Evolutionary conservation across 2,888 invertebrate genomes (phyloP), one percentile per base, ranked within the genome.

Genomic region (Xestia sexstrigata): DNA sequence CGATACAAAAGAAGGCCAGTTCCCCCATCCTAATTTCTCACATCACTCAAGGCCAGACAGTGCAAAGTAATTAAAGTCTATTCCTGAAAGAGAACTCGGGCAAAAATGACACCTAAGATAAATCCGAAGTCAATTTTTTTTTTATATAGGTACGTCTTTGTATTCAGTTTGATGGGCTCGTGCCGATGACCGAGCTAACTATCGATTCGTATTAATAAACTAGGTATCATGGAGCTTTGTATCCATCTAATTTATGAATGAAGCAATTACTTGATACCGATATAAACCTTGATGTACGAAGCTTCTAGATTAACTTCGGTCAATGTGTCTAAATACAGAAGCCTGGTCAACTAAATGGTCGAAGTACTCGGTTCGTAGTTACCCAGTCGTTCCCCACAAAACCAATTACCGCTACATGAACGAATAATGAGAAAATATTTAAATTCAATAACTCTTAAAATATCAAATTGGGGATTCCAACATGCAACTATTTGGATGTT

Each of bases 191-290:
- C 45, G 60, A 76, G 15, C 11, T 49, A 26, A 52, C 26, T 67
- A 70, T 60, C 39, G 70, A 84, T 79, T 83, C 8, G 20, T 65
- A 30, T 66, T 60, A 67, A 55, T 67, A 58, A 66, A 30, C 15
- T 39, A n/a, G 35, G 26, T 47, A 52, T 58, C 63, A 55, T 55
- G 35, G 39, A 55, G 39, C 58, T 63, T 47, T 47, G 68, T 52
- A 17, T 20, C 17, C 30, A 72, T 11, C 52, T 73, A 73, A 85
- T 69, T 81, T 81, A 81, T 73, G 52, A 69, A 73, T 49, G n/a
- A 70, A 81, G 17, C 49, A 74, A 68, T 74, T 67, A 74, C 20
- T 20, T 52, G 62, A 42, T 49, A 70, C 66, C 8, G 6, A 70
- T 26, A 67, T 68, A 80, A 65, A 81, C 60, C 15, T 42, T 17